Base-by-base conservation (phyloP, 1,140 invertebrate genomes). In the Drosophila rufa region DNA sequence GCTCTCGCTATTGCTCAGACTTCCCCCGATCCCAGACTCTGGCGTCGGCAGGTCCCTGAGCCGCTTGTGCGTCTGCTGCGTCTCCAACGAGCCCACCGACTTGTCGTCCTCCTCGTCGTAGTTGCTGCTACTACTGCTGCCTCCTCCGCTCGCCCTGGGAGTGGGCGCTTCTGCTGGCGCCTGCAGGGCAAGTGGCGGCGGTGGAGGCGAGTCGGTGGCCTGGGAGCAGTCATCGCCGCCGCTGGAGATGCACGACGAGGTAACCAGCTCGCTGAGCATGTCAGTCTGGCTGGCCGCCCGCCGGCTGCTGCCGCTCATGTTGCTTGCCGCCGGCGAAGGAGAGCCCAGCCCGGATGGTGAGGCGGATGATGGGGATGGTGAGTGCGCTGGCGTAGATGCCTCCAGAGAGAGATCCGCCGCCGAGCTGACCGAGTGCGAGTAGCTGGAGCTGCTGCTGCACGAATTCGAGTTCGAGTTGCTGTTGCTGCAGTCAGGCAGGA, bases 21-120 rank as follows among this genome's bases (percentile, higher is more conserved):
- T 92, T 64, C 91, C 91, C 8, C 91, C 91, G 38, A 92, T 92
- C 7, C 91, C 91, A 0, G 91, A 92, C 47, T 92, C 91, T n/a
- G 86, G 86, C 5, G 91, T 92, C 15, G 82, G 71, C 50, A 87
- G 60, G 58, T 87, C 74, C n/a, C 75, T 53, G 2, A 92, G 61
- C 5, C 81, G 86, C 56, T 90, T 90, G 65, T 90, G 81, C 17
- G 85, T 82, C 47, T 40, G 55, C 14, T 81, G 65, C 12, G 84
- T 80, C 57, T 91, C 91, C 33, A 89, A 64, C 22, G 82, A 86
- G 53, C 55, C 76, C 47, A 86, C 86, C 17, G 86, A 90, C 19
- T 90, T 91, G 46, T 91, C 84, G 17, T 86, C 90, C 14, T 89
- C 90, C 33, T 91, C 85, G 6, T 91, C 77, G 47, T 86, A 66